Evolutionary conservation across 2,888 invertebrate genomes (phyloP).

Genomic region (Drosophila barbarae): DNA sequence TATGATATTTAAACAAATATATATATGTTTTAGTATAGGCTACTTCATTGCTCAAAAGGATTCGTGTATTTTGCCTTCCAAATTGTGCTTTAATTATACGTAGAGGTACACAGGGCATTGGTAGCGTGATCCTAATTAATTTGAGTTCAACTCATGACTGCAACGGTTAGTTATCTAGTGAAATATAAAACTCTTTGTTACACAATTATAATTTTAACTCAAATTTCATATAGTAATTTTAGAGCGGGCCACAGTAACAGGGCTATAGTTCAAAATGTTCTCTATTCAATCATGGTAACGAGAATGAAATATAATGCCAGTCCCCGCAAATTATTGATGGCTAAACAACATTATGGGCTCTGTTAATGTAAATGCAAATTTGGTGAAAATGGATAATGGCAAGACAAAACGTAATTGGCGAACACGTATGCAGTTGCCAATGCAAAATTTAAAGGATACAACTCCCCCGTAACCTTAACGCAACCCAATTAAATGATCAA

Average conservation of each 20-base stretch:
- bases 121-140: not conserved
- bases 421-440: constrained; percentile 1
- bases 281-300: constrained; percentile 6
- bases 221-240: too few relatives aligned
- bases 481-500: constrained; percentile 15
- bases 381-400: not conserved
- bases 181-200: not conserved
- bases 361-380: constrained; percentile 6
- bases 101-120: not conserved
- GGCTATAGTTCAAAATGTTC: not conserved
- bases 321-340: not conserved
- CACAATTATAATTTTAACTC: too few relatives aligned
- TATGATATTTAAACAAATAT: not conserved
- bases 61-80: not conserved
- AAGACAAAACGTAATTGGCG: not conserved
- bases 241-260: not conserved
- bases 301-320: constrained; percentile 6
- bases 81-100: too few relatives aligned
- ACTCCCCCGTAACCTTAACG: not conserved
- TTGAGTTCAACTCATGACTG: not conserved
- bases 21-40: not conserved
- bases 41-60: too few relatives aligned
- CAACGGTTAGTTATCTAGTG: not conserved
- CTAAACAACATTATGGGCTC: too few relatives aligned
- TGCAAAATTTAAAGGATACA: not conserved